phyloP scores from a whole-genome alignment of 1,140 invertebrate genomes.

The Phymastichus coffea region DNA sequence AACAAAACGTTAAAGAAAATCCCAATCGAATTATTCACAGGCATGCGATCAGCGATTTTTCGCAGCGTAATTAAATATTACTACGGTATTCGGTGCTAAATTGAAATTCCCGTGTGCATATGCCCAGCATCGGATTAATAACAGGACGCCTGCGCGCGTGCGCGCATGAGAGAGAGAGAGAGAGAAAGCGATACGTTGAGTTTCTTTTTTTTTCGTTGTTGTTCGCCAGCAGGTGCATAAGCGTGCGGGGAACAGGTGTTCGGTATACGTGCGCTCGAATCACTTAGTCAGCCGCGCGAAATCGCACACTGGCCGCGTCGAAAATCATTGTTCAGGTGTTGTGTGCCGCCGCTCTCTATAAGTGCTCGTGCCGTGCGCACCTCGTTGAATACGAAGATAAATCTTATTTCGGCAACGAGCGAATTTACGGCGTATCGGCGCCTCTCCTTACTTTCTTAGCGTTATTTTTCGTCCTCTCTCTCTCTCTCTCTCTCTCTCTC shows the following conservation, averaged over 20 bases:
- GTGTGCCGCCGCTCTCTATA: background rate
- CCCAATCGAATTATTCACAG: background rate
- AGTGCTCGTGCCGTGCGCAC: background rate
- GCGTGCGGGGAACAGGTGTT: conserved; percentile 16
- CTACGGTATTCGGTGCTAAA: background rate
- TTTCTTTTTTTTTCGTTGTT: no score
- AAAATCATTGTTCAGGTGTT: conserved; percentile 1
- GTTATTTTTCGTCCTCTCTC: no score
- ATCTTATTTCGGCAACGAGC: background rate
- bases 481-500: no score
- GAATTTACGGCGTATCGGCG: no score
- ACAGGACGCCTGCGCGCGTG: no score
- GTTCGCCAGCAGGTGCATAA: conserved; percentile 15
- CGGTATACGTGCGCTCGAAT: no score
- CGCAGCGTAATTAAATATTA: background rate
- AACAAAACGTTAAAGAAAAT: no score
- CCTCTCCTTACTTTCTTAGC: no score
- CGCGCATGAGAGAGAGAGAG: no score
- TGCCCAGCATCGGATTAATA: no score
- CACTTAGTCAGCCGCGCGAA: conserved; percentile 6
- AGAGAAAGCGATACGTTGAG: no score
- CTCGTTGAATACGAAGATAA: background rate
- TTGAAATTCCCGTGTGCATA: conserved; percentile 1
- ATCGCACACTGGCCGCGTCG: background rate
- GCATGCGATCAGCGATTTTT: background rate